Percentiles rank a stretch among this genome's conserved stretches.
These are phyloP conservation scores for Sebastes trivittatus DNA, from an alignment of 2,797 vertebrate genomes.

Conservation along the genomic window DNA sequence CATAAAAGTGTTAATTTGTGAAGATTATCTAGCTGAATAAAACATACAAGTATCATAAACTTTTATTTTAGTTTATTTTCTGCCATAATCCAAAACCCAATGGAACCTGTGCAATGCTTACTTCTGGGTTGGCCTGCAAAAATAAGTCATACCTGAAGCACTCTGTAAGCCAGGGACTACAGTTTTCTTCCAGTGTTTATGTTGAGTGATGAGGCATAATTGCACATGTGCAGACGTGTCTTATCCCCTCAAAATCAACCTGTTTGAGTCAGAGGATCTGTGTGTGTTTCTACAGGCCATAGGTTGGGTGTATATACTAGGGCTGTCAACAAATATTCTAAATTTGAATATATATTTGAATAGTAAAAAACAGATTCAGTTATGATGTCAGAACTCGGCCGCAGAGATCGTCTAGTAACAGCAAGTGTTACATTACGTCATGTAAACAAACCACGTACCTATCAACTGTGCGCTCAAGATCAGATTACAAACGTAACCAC, in stretches of 20 bases:
- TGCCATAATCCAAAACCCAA: not conserved
- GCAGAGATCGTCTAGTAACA: too few species aligned
- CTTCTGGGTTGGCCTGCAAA: not conserved
- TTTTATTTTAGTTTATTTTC: not conserved
- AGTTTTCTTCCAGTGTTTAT: not conserved
- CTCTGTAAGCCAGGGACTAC: not conserved
- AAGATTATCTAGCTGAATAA: too few species aligned
- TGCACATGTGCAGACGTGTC: not conserved
- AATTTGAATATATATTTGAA: too few species aligned
- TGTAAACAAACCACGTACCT: too few species aligned
- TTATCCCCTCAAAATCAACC: not conserved
- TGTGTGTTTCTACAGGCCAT: not conserved
- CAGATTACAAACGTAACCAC: too few species aligned
- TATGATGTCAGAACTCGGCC: too few species aligned
- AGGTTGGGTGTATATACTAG: not conserved
- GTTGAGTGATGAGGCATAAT: not conserved
- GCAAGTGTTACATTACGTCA: too few species aligned
- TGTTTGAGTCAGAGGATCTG: not conserved
- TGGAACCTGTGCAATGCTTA: not conserved
- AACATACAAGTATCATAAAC: not conserved
- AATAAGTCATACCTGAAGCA: too few species aligned
- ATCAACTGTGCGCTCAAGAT: too few species aligned
- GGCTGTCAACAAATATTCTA: not conserved
- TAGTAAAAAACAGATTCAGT: too few species aligned
- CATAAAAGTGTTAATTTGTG: too few species aligned